Evolutionary conservation across 1,140 invertebrate genomes (phyloP).

Genomic region (Procambarus virginalis): DNA sequence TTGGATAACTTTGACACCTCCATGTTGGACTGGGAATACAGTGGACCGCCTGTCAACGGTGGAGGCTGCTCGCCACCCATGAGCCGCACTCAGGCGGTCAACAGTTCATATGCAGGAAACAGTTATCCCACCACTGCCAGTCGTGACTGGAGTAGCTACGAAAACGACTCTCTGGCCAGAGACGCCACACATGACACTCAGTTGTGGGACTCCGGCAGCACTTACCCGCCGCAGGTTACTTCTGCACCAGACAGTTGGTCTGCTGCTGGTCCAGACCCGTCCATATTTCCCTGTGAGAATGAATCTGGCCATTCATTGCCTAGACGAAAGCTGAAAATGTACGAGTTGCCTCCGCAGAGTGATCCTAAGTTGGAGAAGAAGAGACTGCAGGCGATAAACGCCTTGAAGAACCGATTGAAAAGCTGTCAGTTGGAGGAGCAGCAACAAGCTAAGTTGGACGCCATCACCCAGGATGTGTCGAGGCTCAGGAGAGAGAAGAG

Average conservation of each 20-base stretch:
- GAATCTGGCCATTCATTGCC: not conserved
- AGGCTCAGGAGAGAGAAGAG: too few species aligned
- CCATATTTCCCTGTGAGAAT: not conserved
- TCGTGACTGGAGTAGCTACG: too few species aligned
- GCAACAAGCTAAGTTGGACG: too few species aligned
- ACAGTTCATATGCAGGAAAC: too few species aligned
- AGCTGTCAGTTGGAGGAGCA: not conserved
- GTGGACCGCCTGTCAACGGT: too few species aligned
- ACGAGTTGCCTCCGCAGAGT: not conserved
- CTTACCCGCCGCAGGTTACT: not conserved
- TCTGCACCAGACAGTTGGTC: not conserved
- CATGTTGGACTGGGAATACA: too few species aligned
- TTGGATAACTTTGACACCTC: too few species aligned
- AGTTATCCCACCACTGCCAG: too few species aligned
- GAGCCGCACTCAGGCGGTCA: too few species aligned
- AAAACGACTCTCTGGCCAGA: not conserved
- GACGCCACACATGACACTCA: not conserved
- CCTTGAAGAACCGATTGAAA: not conserved
- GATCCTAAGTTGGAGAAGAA: not conserved
- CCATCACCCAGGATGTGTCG: too few species aligned
- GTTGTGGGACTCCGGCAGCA: not conserved
- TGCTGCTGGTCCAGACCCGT: not conserved
- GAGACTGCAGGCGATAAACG: slow-evolving; percentile 2
- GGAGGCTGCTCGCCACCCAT: too few species aligned
- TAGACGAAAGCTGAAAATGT: not conserved